Conservation (phyloP, 2,888 invertebrate species). For the Hetaerina titia region DNA sequence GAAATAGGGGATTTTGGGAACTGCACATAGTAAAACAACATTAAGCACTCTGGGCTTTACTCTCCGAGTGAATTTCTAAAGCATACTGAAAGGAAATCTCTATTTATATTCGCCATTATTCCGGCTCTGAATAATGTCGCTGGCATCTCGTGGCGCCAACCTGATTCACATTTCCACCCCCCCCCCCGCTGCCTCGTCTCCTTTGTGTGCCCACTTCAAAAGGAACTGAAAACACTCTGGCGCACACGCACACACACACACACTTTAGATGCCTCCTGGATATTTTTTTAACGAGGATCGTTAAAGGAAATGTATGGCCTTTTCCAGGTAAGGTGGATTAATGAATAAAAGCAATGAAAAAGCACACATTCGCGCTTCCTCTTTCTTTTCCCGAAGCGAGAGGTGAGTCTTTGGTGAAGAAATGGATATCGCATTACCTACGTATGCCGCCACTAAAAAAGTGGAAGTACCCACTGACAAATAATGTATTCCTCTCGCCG, state of each 20-base stretch:
- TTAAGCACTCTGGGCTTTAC: background rate
- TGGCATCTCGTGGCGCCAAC: background rate
- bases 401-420: background rate
- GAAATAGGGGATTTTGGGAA: background rate
- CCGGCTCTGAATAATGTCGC: slow-evolving; percentile 11
- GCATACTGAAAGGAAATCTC: background rate
- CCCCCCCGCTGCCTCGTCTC: background rate
- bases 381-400: background rate
- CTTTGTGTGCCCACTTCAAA: background rate
- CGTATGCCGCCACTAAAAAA: background rate
- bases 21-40: background rate
- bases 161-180: background rate
- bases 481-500: background rate
- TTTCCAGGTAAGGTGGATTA: slow-evolving; percentile 29
- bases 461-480: background rate
- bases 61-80: background rate
- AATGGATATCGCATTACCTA: background rate
- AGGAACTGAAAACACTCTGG: background rate
- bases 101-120: background rate
- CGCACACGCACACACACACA: background rate
- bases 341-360: slow-evolving; percentile 44
- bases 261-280: background rate
- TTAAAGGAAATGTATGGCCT: slow-evolving; percentile 18
- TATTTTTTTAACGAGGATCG: slow-evolving; percentile 59
- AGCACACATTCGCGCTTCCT: background rate